Base-by-base conservation (phyloP, 2,113 vertebrate species). In the Myiagra hebetior region DNA sequence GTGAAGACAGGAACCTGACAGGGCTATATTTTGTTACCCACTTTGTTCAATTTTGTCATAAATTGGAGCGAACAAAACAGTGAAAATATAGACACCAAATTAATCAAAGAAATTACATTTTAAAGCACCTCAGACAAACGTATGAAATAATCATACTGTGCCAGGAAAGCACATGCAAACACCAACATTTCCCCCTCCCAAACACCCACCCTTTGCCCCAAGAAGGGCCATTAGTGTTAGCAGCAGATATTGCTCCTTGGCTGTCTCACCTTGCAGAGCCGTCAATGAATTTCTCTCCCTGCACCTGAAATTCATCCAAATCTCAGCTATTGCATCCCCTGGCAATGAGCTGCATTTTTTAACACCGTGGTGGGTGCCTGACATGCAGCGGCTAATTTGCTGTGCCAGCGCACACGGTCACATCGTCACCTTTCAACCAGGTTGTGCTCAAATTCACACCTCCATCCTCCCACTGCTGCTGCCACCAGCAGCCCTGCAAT, bases 11-110 rank as follows among this genome's bases (percentile, higher is more conserved):
- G 86, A 95, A 80, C 83, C 92, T 97, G 97, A 97, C 97, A 98
- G 91, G 91, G 90, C 96, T 98, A 94, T 97, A 97, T 97, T 98
- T 98, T 96, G 94, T 96, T 96, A 95, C 96, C 97, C 85, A 97
- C 91, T 98, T 97, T 87, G 42, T 72, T 96, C 95, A 96, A 97
- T 97, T 97, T 95, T 97, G 96, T 83, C 96, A 73, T 97, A 97
- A 98, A 97, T 96, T 95, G 95, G 95, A 97, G 95, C 0, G 68
- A 97, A 89, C 7, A 79, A 93, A 95, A 97, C 89, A 81, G 80
- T 78, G 95, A 82, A 97, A 95, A 97, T 73, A 96, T 46, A 96
- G 97, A 97, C 85, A 95, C 93, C 95, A 89, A 97, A 97, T 97
- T 98, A 98, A 98, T 98, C 97, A 97, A 89, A 92, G 80, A 56